phyloP scores from a whole-genome alignment of 2,797 vertebrate species.

The Selene dorsalis region DNA sequence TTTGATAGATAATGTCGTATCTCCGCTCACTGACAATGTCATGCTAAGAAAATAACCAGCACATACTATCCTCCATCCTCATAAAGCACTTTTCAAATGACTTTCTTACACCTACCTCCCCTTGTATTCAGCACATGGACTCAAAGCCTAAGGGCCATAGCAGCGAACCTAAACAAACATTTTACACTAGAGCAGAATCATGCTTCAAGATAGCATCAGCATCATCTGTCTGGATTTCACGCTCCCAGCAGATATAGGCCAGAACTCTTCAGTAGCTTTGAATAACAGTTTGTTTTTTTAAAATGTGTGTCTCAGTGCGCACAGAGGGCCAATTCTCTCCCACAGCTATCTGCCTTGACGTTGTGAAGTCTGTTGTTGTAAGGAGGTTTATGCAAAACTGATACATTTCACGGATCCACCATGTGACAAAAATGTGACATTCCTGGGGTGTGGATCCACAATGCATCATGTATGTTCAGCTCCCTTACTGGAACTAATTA shows the following conservation, averaged over 20 bases:
- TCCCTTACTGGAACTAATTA: slow-evolving; percentile 91
- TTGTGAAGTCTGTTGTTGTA: slow-evolving; percentile 89
- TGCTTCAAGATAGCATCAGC: slow-evolving; percentile 69
- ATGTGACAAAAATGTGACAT: slow-evolving; percentile 99
- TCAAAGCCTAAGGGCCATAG: slow-evolving; percentile 36
- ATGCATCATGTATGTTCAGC: slow-evolving; percentile 85
- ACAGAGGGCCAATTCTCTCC: slow-evolving; percentile 86
- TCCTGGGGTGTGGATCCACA: slow-evolving; percentile 84
- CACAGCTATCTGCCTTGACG: slow-evolving; percentile 83
- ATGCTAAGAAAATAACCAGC: neutral
- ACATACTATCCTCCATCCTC: neutral
- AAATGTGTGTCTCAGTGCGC: slow-evolving; percentile 82
- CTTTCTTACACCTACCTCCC: slow-evolving; percentile 8
- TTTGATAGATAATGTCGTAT: neutral
- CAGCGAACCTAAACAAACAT: slow-evolving; percentile 71
- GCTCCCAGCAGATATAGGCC: slow-evolving; percentile 81
- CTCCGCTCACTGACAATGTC: neutral
- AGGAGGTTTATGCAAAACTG: slow-evolving; percentile 89
- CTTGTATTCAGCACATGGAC: slow-evolving; percentile 33
- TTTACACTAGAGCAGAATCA: slow-evolving; percentile 63
- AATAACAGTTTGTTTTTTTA: slow-evolving; percentile 95
- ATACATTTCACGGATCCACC: slow-evolving; percentile 93
- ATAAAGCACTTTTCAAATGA: slow-evolving; percentile 1
- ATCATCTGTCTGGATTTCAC: slow-evolving; percentile 81
- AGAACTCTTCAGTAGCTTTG: slow-evolving; percentile 86